Evolutionary conservation across 2,797 vertebrate species (phyloP).

Genomic region (Clamator glandarius): DNA sequence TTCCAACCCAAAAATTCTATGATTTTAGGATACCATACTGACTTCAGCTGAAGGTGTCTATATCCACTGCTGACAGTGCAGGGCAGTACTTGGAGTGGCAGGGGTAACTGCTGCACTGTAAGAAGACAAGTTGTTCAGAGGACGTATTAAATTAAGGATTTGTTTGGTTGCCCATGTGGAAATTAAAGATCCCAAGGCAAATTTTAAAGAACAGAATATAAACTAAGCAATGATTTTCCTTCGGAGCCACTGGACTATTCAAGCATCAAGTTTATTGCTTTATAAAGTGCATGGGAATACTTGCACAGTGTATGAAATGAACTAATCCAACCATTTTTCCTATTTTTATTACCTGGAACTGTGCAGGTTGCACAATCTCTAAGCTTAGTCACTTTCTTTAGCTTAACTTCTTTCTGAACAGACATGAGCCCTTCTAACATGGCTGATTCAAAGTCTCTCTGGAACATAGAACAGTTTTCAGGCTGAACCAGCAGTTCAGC

Average conservation of each 20-base stretch:
- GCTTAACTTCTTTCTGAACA: background rate
- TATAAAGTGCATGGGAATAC: background rate
- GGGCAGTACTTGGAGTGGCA: background rate
- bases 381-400: background rate
- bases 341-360: background rate
- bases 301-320: background rate
- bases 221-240: conserved; percentile 2
- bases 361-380: background rate
- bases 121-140: background rate
- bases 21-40: background rate
- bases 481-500: background rate
- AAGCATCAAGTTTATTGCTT: conserved; percentile 27
- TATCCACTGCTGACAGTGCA: background rate
- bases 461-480: background rate
- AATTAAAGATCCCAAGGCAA: conserved; percentile 27
- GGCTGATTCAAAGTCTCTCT: background rate
- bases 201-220: conserved; percentile 13
- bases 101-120: conserved; percentile 25
- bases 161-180: conserved; percentile 3
- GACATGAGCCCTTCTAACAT: background rate
- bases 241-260: background rate
- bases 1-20: too few relatives aligned
- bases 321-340: background rate
- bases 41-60: background rate
- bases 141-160: background rate